Evolutionary conservation across 2,888 invertebrate species (phyloP), one percentile per base, ranked within the genome.

Genomic region (Papilio demoleus): DNA sequence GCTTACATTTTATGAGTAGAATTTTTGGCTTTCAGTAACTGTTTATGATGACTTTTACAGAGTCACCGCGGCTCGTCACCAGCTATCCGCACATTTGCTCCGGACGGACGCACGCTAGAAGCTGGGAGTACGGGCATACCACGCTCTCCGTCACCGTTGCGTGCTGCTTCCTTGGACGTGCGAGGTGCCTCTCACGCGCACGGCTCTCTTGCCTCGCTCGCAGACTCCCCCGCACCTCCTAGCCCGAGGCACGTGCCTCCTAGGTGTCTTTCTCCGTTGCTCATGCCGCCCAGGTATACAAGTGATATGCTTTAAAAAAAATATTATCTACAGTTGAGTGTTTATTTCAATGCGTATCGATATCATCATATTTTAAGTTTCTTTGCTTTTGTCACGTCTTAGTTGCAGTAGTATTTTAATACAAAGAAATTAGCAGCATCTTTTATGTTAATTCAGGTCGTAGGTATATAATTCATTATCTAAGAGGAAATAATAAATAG

Each of bases 31-130:
- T 42, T 4, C 8, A 42, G 17, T 11, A 11, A 11, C 6, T 4
- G 9, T 45, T 53, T 31, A 14, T 53, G 31, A 2, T 9, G 1
- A 50, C 58, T 63, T 65, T 74, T 73, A 2, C 86, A 95, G 94
- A 94, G 95, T 75, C 96, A 96, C 80, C 95, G 97, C 47, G 96
- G 96, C 8, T 96, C 96, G 0, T 97, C 97, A 0, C 97, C 97
- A 0, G 97, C 97, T 74, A 97, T 97, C 75, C 94, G 97, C 73
- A 96, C 97, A 0, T 97, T 96, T 78, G 96, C 96, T 22, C 97
- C 97, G 0, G 97, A 97, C 80, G 97, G 97, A 0, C 94, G 96
- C 19, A 94, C 95, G 1, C 81, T 93, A 1, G 93, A 93, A 72
- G 93, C 90, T 65, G 88, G 91, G 70, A 75, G 86, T 90, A 79